A percentile compares a stretch with the other conserved stretches of the same genome.
These are phyloP conservation scores for Drosophila truncata DNA, from an alignment of 1,140 invertebrate genomes.

Conservation along the genomic window DNA sequence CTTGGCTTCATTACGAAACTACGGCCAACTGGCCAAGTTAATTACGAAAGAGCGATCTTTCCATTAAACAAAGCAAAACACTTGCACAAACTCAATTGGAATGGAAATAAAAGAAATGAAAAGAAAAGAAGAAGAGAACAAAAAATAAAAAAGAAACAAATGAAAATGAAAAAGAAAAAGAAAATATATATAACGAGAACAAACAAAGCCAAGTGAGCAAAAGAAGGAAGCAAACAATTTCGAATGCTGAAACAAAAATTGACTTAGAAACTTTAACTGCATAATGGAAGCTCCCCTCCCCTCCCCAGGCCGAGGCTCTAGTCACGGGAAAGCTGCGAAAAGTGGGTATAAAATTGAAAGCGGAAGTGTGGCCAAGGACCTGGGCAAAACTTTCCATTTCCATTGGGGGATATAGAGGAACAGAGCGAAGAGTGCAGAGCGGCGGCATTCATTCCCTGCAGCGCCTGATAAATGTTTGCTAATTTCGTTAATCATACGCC, in stretches of 20 bases:
- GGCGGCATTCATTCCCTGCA: conserved; percentile 22
- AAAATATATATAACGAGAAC: conserved; percentile 1
- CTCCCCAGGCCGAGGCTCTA: neutral
- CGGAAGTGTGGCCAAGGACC: conserved; percentile 23
- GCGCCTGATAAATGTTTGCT: conserved; percentile 61
- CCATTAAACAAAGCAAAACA: conserved; percentile 46
- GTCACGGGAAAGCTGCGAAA: neutral
- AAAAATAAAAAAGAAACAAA: neutral
- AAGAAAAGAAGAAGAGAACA: conserved; percentile 7
- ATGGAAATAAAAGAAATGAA: conserved; percentile 26
- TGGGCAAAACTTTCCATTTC: conserved; percentile 35
- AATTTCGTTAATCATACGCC: conserved; percentile 78
- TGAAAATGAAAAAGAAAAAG: neutral
- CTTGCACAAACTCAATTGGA: conserved; percentile 56
- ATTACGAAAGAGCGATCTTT: conserved; percentile 30
- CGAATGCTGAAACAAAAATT: conserved; percentile 35
- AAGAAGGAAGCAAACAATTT: conserved; percentile 29
- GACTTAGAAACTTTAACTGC: conserved; percentile 39
- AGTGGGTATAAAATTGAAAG: conserved; percentile 1
- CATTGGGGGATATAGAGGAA: neutral
- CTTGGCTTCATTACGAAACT: conserved; percentile 22
- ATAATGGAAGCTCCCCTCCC: conserved; percentile 11
- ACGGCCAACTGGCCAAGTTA: conserved; percentile 32
- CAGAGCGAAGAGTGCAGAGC: neutral
- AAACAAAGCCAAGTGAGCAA: conserved; percentile 25